Evolutionary conservation across 2,113 vertebrate genomes (phyloP).

Genomic region (Trinectes maculatus): DNA sequence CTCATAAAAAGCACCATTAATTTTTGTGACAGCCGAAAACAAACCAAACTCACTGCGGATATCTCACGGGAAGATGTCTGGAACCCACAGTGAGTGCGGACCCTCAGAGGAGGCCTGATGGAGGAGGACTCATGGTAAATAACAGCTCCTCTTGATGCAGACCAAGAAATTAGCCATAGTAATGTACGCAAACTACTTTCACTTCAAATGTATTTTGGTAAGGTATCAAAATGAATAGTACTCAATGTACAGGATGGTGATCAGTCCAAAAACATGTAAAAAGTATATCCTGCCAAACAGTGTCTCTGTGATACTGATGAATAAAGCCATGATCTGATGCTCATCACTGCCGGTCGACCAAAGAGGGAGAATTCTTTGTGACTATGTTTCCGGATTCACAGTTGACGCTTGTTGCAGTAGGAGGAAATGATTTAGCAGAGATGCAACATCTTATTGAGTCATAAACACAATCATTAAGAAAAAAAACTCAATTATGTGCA

Average conservation of each 20-base stretch:
- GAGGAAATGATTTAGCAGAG: conserved; percentile 19
- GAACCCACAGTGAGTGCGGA: conserved; percentile 7
- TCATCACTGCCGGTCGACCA: conserved; percentile 2
- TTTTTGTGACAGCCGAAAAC: conserved; percentile 62
- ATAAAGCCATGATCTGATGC: conserved; percentile 8
- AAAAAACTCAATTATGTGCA: too few relatives aligned
- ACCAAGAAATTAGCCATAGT: too few relatives aligned
- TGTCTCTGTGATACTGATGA: conserved; percentile 4
- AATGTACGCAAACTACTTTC: too few relatives aligned
- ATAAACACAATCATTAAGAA: neutral
- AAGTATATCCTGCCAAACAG: neutral
- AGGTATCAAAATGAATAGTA: too few relatives aligned
- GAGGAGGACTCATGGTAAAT: conserved; percentile 27
- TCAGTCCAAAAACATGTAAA: too few relatives aligned
- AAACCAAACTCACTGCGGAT: conserved; percentile 31
- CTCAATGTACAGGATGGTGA: too few relatives aligned
- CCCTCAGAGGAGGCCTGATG: conserved; percentile 8
- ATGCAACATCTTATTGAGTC: neutral
- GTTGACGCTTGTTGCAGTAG: conserved; percentile 36
- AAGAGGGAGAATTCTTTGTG: conserved; percentile 58
- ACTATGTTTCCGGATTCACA: conserved; percentile 43
- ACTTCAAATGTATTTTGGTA: too few relatives aligned
- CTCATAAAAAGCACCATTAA: conserved; percentile 58
- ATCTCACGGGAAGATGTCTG: conserved; percentile 43
- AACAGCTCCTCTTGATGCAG: neutral